Base-by-base conservation (phyloP, 2,797 vertebrate species). In the Falco berigora region DNA sequence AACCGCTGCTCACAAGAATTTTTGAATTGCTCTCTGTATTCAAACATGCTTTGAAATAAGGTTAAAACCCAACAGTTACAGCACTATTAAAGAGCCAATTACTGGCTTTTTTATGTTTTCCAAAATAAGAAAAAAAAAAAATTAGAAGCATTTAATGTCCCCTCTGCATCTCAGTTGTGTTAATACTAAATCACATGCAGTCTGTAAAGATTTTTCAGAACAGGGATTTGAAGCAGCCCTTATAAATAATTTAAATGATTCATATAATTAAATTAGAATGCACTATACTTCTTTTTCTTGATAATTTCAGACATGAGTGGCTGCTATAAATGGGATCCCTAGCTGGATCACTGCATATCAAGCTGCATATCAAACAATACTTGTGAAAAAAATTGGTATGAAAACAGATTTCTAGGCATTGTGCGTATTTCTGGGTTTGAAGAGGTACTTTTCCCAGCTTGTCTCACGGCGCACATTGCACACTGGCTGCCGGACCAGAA, bases 11-110 rank as follows among this genome's bases (percentile, higher is more conserved):
- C 49, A 82, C 92, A 85, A 95, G 94, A 94, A 92, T 91, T 95
- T 77, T 83, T 95, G 87, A 94, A 90, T 92, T 83, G 86, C 92
- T 96, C 78, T 94, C 94, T 94, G 92, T 96, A 94, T 95, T 97
- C 92, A 97, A 95, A 97, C 82, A 76, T 94, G 92, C 83, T 93
- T 95, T 95, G 94, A 96, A 97, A 96, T 69, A 74, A 95, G 96
- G 88, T 95, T 92, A 91, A 97, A 95, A 97, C 95, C 11, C 84
- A 94, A 89, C 86, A 94, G 91, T 96, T 97, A 94, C 79, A 91
- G 93, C 82, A 94, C 56, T 91, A 69, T 90, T 90, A 96, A 95
- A 94, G 87, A 96, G 92, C 89, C 91, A 96, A 92, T 96, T 94
- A 93, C 92, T 92, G 67, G 74, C 40, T 61, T 78, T 47, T 95